phyloP scores from a whole-genome alignment of 2,797 vertebrate genomes.

The Helarctos malayanus region DNA sequence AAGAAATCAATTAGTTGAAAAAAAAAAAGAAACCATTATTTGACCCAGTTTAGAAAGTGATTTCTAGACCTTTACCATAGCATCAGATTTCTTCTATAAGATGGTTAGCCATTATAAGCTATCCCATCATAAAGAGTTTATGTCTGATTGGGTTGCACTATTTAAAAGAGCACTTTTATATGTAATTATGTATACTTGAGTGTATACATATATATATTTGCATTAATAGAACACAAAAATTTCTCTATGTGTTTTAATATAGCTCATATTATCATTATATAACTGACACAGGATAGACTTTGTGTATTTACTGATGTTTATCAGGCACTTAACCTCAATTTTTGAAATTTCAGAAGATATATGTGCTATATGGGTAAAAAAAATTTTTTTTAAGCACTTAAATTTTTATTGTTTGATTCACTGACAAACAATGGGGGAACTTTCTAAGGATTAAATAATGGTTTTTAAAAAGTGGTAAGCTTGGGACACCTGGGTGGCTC shows the following conservation, averaged over 20 bases:
- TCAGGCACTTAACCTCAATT: neutral
- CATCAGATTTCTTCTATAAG: neutral
- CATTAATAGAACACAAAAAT: neutral
- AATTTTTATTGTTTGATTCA: slow-evolving; percentile 31
- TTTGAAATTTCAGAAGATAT: slow-evolving; percentile 2
- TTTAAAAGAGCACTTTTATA: neutral
- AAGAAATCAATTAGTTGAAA: neutral
- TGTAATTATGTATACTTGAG: neutral
- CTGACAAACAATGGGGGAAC: neutral
- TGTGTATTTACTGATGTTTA: neutral
- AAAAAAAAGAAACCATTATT: neutral
- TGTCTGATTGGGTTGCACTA: slow-evolving; percentile 5
- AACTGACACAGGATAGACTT: neutral
- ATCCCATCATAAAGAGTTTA: slow-evolving; percentile 8
- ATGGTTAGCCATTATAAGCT: slow-evolving; percentile 2
- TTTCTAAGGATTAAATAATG: slow-evolving; percentile 20
- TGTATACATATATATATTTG: neutral
- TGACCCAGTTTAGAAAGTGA: neutral
- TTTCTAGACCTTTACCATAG: neutral
- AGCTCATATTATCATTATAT: neutral
- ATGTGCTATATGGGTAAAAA: neutral
- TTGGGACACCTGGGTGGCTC: too few species aligned
- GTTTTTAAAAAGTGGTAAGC: neutral
- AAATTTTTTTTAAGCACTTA: neutral
- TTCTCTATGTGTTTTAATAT: neutral